Conservation (phyloP, 2,797 vertebrate genomes). For the Channallabes apus region DNA sequence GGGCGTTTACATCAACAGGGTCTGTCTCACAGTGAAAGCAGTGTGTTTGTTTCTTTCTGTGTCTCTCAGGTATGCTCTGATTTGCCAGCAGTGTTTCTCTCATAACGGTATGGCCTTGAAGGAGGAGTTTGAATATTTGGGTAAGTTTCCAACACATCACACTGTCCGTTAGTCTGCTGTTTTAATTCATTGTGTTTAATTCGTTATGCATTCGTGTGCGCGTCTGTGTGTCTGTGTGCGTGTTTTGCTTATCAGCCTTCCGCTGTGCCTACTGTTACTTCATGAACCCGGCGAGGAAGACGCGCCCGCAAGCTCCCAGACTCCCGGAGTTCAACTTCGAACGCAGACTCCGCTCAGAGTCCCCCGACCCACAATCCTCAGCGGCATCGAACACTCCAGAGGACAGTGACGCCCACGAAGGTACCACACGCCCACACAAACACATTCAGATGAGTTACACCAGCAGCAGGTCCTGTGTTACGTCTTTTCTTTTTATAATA, state of each 20-base stretch:
- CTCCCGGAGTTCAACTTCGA: conserved; percentile 92
- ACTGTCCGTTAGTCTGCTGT: not conserved
- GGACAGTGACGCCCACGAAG: conserved; percentile 71
- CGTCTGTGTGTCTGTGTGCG: not conserved
- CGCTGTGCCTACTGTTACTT: conserved; percentile 97
- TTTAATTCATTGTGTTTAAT: not conserved
- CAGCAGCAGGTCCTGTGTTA: not conserved
- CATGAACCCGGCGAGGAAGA: conserved; percentile 95
- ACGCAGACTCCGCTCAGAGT: conserved; percentile 72
- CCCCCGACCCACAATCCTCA: conserved; percentile 59
- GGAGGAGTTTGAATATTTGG: conserved; percentile 95
- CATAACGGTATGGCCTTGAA: conserved; percentile 98
- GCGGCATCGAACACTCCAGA: conserved; percentile 68
- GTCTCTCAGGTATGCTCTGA: conserved; percentile 84
- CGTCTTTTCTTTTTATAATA: not conserved
- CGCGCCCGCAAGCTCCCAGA: conserved; percentile 87
- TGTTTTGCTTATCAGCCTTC: conserved; percentile 75
- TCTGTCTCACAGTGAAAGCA: not conserved
- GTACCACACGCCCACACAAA: conserved; percentile 54
- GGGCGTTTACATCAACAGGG: too few species aligned
- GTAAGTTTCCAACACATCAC: conserved; percentile 71
- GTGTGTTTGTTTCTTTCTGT: not conserved
- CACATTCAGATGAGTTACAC: not conserved
- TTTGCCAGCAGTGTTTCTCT: conserved; percentile 97
- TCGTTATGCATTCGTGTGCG: not conserved